A percentile compares a stretch with the other conserved stretches of the same genome.
These are phyloP conservation scores for Anguilla marmorata DNA, from an alignment of 2,797 vertebrate species.

Conservation along the genomic window DNA sequence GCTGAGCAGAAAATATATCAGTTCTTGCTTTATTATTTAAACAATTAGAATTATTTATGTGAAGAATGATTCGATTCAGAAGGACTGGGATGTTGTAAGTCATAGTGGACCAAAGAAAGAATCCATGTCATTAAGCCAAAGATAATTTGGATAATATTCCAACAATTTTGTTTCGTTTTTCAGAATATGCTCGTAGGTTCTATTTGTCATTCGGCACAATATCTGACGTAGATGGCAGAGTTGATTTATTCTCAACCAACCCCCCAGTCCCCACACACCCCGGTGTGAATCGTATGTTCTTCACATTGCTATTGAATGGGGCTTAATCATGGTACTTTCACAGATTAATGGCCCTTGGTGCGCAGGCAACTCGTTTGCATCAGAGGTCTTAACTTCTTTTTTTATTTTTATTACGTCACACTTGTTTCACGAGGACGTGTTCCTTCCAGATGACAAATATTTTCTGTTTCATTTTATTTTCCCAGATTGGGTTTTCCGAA, in stretches of 20 bases:
- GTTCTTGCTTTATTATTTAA: slow-evolving; percentile 21
- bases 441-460: slow-evolving; percentile 1
- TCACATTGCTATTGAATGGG: slow-evolving; percentile 9
- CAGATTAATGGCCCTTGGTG: neutral
- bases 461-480: slow-evolving; percentile 2
- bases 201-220: neutral
- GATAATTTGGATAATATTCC: neutral
- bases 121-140: neutral
- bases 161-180: neutral
- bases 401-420: neutral
- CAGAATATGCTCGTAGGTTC: neutral
- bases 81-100: neutral
- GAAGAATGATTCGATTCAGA: neutral
- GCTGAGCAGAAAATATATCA: slow-evolving; percentile 6
- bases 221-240: neutral
- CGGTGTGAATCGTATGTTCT: neutral
- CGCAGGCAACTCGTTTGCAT: neutral
- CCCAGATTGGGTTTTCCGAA: slow-evolving; percentile 4
- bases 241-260: neutral
- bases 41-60: slow-evolving; percentile 22
- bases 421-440: neutral
- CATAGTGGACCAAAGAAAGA: slow-evolving; percentile 8
- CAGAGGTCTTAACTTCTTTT: neutral
- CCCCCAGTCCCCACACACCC: neutral
- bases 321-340: slow-evolving; percentile 5